Evolutionary conservation across 1,140 invertebrate genomes (phyloP).

Genomic region (Zaprionus ghesquierei): DNA sequence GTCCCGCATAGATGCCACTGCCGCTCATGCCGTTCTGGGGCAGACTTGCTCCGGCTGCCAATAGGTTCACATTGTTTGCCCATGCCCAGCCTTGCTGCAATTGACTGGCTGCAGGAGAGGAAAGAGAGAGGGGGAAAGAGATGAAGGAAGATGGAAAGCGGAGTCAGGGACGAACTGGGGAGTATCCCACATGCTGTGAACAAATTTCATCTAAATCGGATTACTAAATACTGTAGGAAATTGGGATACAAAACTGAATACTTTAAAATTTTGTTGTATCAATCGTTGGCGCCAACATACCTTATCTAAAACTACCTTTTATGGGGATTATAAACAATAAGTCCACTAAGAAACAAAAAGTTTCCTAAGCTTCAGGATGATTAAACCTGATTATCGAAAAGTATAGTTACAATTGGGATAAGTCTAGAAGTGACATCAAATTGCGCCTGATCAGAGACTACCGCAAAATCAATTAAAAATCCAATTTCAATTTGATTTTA

Average conservation of each 20-base stretch:
- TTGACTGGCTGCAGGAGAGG: constrained; percentile 82
- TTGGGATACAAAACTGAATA: too few relatives aligned
- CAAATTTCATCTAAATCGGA: background rate
- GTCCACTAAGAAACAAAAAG: background rate
- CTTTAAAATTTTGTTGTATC: too few relatives aligned
- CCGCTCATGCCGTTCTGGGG: constrained; percentile 84
- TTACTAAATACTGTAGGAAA: too few relatives aligned
- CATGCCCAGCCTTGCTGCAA: constrained; percentile 85
- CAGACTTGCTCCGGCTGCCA: constrained; percentile 85
- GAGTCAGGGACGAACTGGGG: background rate
- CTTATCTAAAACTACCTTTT: too few relatives aligned
- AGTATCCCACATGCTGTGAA: background rate
- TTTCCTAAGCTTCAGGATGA: background rate
- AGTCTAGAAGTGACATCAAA: too few relatives aligned
- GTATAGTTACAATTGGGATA: too few relatives aligned
- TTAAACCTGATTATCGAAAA: background rate
- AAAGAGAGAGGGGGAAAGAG: background rate
- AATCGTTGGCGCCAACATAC: background rate
- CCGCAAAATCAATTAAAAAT: background rate
- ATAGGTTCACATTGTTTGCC: constrained; percentile 85
- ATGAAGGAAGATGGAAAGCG: background rate
- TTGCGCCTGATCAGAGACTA: background rate
- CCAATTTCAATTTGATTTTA: background rate
- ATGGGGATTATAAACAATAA: too few relatives aligned
- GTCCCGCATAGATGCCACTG: constrained; percentile 86